Percentiles rank a stretch among this genome's conserved stretches.
phyloP scores from a whole-genome alignment of 2,113 vertebrate species.

The Bolborhynchus lineola region DNA sequence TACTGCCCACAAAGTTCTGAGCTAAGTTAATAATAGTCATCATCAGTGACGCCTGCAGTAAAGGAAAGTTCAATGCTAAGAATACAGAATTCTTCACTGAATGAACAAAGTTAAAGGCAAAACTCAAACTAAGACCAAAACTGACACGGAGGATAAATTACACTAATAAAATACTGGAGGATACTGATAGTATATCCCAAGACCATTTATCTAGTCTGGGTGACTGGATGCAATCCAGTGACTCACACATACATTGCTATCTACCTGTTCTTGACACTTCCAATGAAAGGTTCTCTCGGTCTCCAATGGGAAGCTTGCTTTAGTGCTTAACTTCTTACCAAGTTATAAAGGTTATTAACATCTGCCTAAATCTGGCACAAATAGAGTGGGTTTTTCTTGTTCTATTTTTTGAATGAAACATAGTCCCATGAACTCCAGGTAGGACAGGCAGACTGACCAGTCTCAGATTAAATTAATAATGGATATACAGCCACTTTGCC shows the following conservation, averaged over 20 bases:
- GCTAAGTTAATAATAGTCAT: slow-evolving; percentile 96
- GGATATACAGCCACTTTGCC: background rate
- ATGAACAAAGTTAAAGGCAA: background rate
- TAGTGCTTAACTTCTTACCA: background rate
- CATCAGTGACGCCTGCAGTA: slow-evolving; percentile 87
- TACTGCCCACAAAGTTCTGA: slow-evolving; percentile 98
- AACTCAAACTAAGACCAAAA: background rate
- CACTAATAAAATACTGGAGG: background rate
- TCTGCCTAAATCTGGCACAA: background rate
- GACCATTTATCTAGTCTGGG: background rate
- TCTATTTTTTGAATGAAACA: background rate
- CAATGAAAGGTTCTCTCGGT: background rate
- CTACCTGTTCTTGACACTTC: background rate
- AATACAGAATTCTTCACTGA: background rate
- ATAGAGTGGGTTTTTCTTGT: background rate
- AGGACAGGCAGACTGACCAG: background rate
- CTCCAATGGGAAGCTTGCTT: background rate
- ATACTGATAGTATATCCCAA: background rate
- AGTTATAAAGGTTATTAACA: background rate
- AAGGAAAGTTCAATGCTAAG: background rate
- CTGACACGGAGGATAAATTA: background rate
- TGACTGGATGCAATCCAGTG: background rate
- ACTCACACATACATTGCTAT: fast-evolving
- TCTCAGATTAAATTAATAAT: background rate
- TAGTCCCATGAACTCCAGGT: background rate